Evolutionary conservation across 2,113 vertebrate species (phyloP).

Genomic region (Stictonetta naevosa): DNA sequence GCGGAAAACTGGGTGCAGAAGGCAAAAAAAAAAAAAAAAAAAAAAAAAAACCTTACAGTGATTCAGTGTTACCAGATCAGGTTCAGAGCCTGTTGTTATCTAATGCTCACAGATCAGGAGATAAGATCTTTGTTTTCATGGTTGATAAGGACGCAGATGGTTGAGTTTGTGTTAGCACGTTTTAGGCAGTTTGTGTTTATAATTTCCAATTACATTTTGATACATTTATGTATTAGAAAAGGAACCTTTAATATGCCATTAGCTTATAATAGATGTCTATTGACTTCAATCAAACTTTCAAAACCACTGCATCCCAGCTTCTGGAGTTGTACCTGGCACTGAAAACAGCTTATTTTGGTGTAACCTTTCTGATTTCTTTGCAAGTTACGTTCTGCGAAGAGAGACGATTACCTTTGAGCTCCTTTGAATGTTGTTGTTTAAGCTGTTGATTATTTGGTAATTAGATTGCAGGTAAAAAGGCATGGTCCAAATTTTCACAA

Average conservation of each 20-base stretch:
- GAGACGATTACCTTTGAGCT: neutral
- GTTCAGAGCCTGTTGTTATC: neutral
- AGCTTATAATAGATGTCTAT: neutral
- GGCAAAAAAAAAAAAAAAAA: fast-evolving
- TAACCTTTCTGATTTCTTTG: neutral
- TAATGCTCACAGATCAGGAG: neutral
- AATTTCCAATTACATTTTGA: neutral
- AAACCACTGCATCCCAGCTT: neutral
- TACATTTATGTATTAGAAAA: neutral
- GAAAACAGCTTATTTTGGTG: neutral
- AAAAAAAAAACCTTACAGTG: neutral
- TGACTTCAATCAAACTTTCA: neutral
- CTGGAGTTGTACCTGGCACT: neutral
- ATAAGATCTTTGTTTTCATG: neutral
- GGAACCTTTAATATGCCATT: neutral
- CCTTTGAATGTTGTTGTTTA: neutral
- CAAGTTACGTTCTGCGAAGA: neutral
- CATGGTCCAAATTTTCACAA: neutral
- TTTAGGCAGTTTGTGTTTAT: neutral
- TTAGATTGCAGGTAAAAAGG: neutral
- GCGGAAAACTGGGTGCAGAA: neutral
- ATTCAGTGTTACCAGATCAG: fast-evolving
- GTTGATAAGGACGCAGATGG: neutral
- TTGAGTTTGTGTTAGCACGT: neutral
- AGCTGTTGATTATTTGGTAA: neutral